These are phyloP conservation scores for Pharmacophagus antenor DNA, from an alignment of 2,888 invertebrate species.

Conservation along the genomic window DNA sequence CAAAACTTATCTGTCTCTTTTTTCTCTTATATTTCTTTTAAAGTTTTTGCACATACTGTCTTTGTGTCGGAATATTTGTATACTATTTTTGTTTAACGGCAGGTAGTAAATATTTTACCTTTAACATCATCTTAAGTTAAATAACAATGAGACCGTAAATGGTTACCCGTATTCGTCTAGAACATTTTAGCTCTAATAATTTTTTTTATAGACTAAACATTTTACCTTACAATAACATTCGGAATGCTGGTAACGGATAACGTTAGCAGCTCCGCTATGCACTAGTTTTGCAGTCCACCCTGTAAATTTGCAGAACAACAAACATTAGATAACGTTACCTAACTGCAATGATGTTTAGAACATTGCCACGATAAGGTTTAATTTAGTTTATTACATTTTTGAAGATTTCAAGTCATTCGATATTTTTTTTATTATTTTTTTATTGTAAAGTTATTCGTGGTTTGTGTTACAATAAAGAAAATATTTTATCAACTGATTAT, in stretches of 20 bases:
- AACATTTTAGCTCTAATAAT: too few relatives aligned
- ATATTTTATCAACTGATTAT: too few relatives aligned
- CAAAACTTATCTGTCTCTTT: too few relatives aligned
- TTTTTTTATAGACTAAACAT: too few relatives aligned
- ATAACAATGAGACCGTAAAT: too few relatives aligned
- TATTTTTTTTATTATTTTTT: too few relatives aligned
- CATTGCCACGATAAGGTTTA: slow-evolving; percentile 2
- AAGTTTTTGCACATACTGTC: neutral
- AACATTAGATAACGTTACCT: slow-evolving; percentile 20
- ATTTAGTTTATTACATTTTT: neutral
- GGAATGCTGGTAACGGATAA: neutral
- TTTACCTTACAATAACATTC: neutral
- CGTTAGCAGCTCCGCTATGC: slow-evolving; percentile 8
- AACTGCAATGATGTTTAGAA: slow-evolving; percentile 3
- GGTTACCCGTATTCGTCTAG: too few relatives aligned
- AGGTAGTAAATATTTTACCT: neutral
- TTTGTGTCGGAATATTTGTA: neutral
- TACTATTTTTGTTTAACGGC: neutral
- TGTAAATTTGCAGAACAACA: slow-evolving; percentile 12
- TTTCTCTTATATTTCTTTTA: too few relatives aligned
- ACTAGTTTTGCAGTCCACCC: slow-evolving; percentile 8
- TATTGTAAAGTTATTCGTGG: too few relatives aligned
- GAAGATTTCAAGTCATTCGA: neutral
- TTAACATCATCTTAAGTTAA: too few relatives aligned
- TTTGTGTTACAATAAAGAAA: too few relatives aligned